phyloP scores from a whole-genome alignment of 1,140 invertebrate genomes.

The Homarus americanus region DNA sequence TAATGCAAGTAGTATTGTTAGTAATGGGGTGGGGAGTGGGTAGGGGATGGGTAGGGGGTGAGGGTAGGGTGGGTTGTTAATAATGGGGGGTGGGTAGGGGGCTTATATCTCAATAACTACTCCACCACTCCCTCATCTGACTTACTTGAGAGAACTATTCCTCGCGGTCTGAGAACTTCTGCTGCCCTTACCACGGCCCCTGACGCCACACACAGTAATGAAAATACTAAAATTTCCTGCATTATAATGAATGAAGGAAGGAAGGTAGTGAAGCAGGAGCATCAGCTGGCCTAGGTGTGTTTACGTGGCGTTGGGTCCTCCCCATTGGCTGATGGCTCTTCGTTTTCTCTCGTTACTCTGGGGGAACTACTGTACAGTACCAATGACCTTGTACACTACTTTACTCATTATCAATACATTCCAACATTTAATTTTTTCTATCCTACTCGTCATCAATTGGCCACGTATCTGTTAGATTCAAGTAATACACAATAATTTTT shows the following conservation, averaged over 20 bases:
- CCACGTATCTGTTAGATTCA: too few species aligned
- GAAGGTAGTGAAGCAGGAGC: neutral
- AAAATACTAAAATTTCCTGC: slow-evolving; percentile 28
- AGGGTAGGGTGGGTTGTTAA: too few species aligned
- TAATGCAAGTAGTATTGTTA: too few species aligned
- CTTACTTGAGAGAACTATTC: slow-evolving; percentile 52
- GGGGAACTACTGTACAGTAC: neutral
- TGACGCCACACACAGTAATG: slow-evolving; percentile 15
- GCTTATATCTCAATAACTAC: too few species aligned
- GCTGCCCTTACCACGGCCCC: slow-evolving; percentile 47
- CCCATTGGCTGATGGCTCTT: slow-evolving; percentile 1
- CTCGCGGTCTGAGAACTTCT: slow-evolving; percentile 45
- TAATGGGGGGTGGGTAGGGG: too few species aligned
- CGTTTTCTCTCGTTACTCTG: neutral
- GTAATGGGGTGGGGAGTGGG: neutral
- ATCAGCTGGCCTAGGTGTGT: neutral
- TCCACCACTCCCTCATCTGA: too few species aligned
- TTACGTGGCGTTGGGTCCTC: slow-evolving; percentile 30
- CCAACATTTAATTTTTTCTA: too few species aligned
- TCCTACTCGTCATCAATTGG: too few species aligned
- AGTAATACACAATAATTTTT: too few species aligned
- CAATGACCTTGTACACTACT: too few species aligned
- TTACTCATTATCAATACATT: too few species aligned
- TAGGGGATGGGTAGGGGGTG: neutral
- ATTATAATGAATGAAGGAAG: neutral